Base-by-base conservation (phyloP, 2,113 vertebrate species). In the Rhea americana region DNA sequence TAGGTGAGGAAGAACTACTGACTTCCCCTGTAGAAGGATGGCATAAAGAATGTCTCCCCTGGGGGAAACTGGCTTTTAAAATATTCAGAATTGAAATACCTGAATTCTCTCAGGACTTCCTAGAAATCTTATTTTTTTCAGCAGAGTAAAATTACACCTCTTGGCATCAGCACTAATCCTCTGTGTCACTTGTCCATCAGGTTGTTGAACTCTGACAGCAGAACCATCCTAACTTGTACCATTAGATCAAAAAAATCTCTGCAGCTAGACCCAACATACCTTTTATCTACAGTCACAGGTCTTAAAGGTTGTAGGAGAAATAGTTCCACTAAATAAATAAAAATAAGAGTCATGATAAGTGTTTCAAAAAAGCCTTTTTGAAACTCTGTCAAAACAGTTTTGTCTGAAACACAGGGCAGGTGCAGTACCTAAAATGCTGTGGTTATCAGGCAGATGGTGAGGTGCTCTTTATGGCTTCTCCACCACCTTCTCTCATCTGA, bases 1-100 rank as follows among this genome's bases (percentile, higher is more conserved):
- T 35, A 68, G 1, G 0, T 47, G 62, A 41, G 18, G 74, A 82
- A 80, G 81, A 53, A 35, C 5, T 2, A 1, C 43, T 28, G 25
- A 32, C 45, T 91, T 87, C 50, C 9, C 2, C 32, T 3, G 0
- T 19, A 68, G 13, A 62, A 88, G 71, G 17, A 43, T 28, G 24
- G 39, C 24, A 32, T 9, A 41, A 85, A 47, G 61, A 88, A 88
- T 56, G 25, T 13, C 61, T 72, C 21, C 37, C 43, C 53, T 48
- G 2, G 80, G 68, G 43, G 26, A 85, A 94, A 85, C 19, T 62
- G 26, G 17, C 8, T 90, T 73, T 87, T 83, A 66, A 15, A 43
- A 11, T 24, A 85, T 28, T 83, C 61, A 75, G 37, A 85, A 71
- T 62, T 77, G 55, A 87, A 83, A 58, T 17, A 74, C 24, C n/a